phyloP scores from a whole-genome alignment of 2,888 invertebrate genomes.

The Strigamia crassipes region DNA sequence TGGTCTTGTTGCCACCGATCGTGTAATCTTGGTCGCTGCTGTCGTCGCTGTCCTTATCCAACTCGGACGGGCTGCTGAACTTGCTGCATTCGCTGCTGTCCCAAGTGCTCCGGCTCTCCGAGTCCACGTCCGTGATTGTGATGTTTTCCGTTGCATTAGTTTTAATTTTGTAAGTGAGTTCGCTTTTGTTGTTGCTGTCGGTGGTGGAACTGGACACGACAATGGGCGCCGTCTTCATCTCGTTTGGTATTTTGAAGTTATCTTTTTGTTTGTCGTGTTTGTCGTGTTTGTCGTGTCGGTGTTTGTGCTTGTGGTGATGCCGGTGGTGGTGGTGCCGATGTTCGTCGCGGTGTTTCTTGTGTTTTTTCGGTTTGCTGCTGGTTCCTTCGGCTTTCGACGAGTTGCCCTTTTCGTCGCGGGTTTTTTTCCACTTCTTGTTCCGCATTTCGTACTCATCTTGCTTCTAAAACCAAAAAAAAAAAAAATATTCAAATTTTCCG shows the following conservation, averaged over 20 bases:
- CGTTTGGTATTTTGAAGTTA: conserved; percentile 13
- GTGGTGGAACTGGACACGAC: conserved; percentile 2
- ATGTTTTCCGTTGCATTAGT: conserved; percentile 48
- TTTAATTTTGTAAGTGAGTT: conserved; percentile 52
- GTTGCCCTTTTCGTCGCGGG: neutral
- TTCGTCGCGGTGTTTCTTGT: conserved; percentile 51
- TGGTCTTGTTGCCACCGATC: conserved; percentile 46
- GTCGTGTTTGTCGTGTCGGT: conserved; percentile 61
- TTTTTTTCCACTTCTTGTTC: conserved; percentile 39
- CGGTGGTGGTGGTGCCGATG: conserved; percentile 59
- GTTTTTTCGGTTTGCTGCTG: conserved; percentile 49
- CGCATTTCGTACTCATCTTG: neutral
- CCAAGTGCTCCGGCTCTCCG: conserved; percentile 37
- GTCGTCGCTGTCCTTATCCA: conserved; percentile 38
- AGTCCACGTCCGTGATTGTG: neutral
- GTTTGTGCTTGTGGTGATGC: conserved; percentile 70
- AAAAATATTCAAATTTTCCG: too few relatives aligned
- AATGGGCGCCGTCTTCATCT: neutral
- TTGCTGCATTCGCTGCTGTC: conserved; percentile 49
- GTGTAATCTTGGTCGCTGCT: conserved; percentile 17
- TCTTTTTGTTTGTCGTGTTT: conserved; percentile 49
- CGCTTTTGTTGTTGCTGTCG: conserved; percentile 48
- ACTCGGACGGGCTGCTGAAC: neutral
- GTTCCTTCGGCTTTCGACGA: neutral
- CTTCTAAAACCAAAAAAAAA: neutral